phyloP scores from a whole-genome alignment of 2,113 vertebrate genomes.

The Syrrhaptes paradoxus region DNA sequence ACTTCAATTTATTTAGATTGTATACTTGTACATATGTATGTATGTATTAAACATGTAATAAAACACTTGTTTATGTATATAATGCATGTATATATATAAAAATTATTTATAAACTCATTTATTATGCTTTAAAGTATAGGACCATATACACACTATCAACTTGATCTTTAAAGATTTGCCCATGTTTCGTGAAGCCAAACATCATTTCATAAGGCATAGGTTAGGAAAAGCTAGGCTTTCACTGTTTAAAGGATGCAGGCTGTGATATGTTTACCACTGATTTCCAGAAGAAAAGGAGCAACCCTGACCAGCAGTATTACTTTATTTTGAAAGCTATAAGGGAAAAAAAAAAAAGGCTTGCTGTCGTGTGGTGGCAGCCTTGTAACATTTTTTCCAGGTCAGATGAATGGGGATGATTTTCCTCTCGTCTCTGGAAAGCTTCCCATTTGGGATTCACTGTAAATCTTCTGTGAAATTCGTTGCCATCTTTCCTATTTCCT shows the following conservation, averaged over 20 bases:
- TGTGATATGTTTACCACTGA: background rate
- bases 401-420: background rate
- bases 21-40: background rate
- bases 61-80: background rate
- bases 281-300: background rate
- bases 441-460: slow-evolving; percentile 13
- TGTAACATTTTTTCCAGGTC: slow-evolving; percentile 26
- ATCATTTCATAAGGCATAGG: background rate
- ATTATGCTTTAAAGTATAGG: background rate
- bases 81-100: background rate
- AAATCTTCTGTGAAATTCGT: slow-evolving; percentile 65
- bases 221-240: background rate
- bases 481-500: slow-evolving; percentile 35
- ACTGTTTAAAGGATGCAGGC: background rate
- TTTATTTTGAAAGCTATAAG: background rate
- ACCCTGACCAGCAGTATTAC: background rate
- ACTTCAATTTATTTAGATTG: background rate
- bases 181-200: background rate
- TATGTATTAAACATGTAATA: background rate
- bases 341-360: background rate
- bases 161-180: background rate
- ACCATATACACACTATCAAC: background rate
- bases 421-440: background rate
- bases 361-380: slow-evolving; percentile 63
- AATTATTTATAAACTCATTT: background rate